A percentile compares a stretch with the other conserved stretches of the same genome.
Evolutionary conservation across 53 echinoderm and acorn worm species (phyloP).

Genomic region (Antedon mediterranea): DNA sequence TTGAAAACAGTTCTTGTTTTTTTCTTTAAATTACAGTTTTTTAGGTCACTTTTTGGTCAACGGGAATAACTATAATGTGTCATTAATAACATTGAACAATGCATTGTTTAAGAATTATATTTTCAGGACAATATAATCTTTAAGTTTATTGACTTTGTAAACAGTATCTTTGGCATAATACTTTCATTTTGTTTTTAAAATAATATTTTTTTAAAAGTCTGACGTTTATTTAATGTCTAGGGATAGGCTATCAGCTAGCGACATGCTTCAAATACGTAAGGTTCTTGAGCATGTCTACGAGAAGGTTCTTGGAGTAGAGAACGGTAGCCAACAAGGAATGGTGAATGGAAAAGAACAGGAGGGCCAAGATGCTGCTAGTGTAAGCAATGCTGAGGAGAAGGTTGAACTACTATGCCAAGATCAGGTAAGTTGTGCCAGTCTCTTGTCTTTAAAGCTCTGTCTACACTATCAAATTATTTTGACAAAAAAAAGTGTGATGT

Average conservation of each 20-base stretch:
- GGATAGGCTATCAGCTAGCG: constrained; percentile 81
- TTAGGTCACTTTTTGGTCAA: too few relatives aligned
- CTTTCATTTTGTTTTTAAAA: too few relatives aligned
- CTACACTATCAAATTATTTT: neutral
- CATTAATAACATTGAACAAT: too few relatives aligned
- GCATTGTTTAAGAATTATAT: too few relatives aligned
- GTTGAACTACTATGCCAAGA: constrained; percentile 97
- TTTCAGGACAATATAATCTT: too few relatives aligned
- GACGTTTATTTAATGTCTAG: constrained; percentile 6
- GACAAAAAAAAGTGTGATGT: neutral
- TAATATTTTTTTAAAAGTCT: neutral
- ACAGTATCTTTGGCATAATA: too few relatives aligned
- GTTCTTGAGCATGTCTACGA: constrained; percentile 95
- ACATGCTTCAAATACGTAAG: constrained; percentile 81
- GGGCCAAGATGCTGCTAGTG: constrained; percentile 19
- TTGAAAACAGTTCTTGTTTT: too few relatives aligned
- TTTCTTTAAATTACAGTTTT: too few relatives aligned
- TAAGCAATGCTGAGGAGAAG: constrained; percentile 73
- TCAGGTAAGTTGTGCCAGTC: constrained; percentile 37
- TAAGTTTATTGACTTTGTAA: too few relatives aligned
- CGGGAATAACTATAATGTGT: too few relatives aligned
- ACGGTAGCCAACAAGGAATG: constrained; percentile 24
- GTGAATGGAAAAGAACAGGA: constrained; percentile 27
- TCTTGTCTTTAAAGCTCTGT: neutral
- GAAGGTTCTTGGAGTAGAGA: constrained; percentile 83